These are phyloP conservation scores for Phoxinus phoxinus DNA, from an alignment of 2,113 vertebrate genomes.

Conservation along the genomic window DNA sequence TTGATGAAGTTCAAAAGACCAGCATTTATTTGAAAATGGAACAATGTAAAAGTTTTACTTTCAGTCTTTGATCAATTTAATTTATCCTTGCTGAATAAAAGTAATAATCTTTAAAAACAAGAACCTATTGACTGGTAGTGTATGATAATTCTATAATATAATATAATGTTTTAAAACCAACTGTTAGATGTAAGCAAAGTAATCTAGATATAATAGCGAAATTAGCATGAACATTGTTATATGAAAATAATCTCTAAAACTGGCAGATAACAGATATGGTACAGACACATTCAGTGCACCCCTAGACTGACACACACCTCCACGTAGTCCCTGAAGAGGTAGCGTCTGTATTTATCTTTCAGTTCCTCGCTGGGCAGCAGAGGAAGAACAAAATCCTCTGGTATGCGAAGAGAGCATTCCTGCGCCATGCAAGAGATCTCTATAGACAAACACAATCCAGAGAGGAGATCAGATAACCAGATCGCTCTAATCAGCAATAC, in stretches of 20 bases:
- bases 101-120: not conserved
- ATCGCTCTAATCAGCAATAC: constrained; percentile 18
- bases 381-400: constrained; percentile 96
- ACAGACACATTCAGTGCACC: not conserved
- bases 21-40: not conserved
- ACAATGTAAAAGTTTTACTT: not conserved
- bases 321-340: constrained; percentile 99
- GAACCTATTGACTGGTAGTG: not conserved
- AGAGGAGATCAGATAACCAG: constrained; percentile 16
- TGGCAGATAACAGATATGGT: not conserved
- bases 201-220: not conserved
- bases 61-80: not conserved
- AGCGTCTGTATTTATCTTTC: constrained; percentile 98
- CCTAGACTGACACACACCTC: constrained; percentile 75
- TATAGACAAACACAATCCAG: constrained; percentile 65
- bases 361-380: constrained; percentile 94
- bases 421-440: constrained; percentile 99
- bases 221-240: not conserved
- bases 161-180: not conserved
- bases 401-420: constrained; percentile 93
- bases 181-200: not conserved
- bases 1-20: not conserved
- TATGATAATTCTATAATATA: not conserved
- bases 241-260: not conserved
- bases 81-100: not conserved